These are phyloP conservation scores for Thalassophryne amazonica DNA, from an alignment of 2,797 vertebrate genomes.

Conservation along the genomic window DNA sequence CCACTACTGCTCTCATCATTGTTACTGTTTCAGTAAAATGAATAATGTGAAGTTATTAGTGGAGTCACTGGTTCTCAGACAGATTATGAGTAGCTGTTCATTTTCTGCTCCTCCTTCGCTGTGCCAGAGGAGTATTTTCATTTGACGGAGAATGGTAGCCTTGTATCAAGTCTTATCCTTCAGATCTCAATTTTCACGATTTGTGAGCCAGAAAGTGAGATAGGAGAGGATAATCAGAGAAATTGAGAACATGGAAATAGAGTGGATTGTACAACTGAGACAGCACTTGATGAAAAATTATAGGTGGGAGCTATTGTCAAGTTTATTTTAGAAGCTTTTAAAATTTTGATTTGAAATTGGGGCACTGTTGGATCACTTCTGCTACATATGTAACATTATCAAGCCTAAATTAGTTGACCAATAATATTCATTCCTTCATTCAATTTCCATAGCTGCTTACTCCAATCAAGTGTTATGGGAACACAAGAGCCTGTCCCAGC, in stretches of 20 bases:
- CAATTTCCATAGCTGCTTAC: too few relatives aligned
- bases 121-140: constrained; percentile 31
- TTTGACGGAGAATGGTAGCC: constrained; percentile 42
- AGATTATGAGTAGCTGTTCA: not conserved
- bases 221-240: constrained; percentile 13
- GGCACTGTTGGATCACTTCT: too few relatives aligned
- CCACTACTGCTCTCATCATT: not conserved
- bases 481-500: too few relatives aligned
- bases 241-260: constrained; percentile 3
- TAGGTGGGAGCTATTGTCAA: too few relatives aligned
- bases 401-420: too few relatives aligned
- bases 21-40: constrained; percentile 1
- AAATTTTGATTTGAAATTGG: too few relatives aligned
- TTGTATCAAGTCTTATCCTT: constrained; percentile 46
- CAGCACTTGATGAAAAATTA: too few relatives aligned
- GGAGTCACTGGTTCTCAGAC: not conserved
- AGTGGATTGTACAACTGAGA: too few relatives aligned
- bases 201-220: constrained; percentile 52
- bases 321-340: too few relatives aligned
- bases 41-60: not conserved
- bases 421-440: too few relatives aligned
- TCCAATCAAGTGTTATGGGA: too few relatives aligned
- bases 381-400: too few relatives aligned
- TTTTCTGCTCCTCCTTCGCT: not conserved
- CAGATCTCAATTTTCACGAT: constrained; percentile 64